Evolutionary conservation across 1,140 invertebrate genomes (phyloP).

Genomic region (Meloidogyne floridensis): DNA sequence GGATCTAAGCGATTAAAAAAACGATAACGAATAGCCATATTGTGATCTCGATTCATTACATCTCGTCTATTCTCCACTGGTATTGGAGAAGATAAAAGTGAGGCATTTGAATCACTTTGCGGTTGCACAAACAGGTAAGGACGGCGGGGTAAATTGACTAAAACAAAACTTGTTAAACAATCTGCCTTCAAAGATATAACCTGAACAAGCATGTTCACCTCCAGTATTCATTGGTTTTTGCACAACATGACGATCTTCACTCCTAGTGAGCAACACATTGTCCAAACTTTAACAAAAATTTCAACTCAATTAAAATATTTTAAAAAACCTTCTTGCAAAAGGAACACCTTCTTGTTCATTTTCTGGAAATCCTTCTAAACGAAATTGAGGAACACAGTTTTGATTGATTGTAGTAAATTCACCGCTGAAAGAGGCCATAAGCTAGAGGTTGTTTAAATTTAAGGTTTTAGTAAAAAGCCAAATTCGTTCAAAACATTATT

Average conservation of each 20-base stretch:
- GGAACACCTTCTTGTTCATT: neutral
- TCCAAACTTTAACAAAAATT: neutral
- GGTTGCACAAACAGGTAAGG: conserved; percentile 18
- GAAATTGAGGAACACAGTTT: neutral
- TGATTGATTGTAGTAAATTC: neutral
- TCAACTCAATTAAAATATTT: no score
- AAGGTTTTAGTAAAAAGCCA: neutral
- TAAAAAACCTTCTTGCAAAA: neutral
- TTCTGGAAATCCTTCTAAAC: neutral
- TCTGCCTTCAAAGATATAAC: neutral
- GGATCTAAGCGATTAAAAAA: conserved; percentile 65
- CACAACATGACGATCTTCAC: neutral
- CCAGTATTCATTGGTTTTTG: neutral
- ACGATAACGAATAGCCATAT: conserved; percentile 65
- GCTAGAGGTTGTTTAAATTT: no score
- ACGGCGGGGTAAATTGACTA: neutral
- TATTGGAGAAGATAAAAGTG: neutral
- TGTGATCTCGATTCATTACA: conserved; percentile 53
- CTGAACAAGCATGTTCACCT: neutral
- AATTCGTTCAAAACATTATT: neutral
- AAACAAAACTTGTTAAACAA: neutral
- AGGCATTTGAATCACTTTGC: conserved; percentile 3
- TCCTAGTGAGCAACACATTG: neutral
- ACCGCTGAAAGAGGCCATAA: neutral
- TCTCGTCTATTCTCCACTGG: neutral